phyloP scores from a whole-genome alignment of 2,113 vertebrate species.

The Mesoclemmys tuberculata region DNA sequence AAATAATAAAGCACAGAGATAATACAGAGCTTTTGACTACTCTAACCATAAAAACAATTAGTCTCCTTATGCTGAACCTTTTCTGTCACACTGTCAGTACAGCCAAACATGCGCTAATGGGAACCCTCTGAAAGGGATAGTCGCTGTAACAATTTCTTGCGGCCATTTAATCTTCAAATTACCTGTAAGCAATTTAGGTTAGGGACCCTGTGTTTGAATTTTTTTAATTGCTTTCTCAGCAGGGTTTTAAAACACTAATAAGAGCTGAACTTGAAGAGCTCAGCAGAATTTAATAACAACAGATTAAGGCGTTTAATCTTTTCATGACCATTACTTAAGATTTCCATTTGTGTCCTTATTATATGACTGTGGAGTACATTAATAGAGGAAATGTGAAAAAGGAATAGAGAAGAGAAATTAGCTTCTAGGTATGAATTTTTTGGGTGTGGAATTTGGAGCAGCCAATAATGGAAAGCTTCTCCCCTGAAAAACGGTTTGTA shows the following conservation, averaged over 20 bases:
- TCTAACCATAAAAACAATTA: background rate
- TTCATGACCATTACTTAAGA: background rate
- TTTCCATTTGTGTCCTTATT: background rate
- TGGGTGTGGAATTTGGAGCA: background rate
- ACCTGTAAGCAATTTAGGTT: background rate
- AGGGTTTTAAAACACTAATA: background rate
- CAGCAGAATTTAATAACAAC: background rate
- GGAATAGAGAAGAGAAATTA: background rate
- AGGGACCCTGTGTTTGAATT: background rate
- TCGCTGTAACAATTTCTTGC: background rate
- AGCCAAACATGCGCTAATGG: background rate
- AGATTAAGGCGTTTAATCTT: background rate
- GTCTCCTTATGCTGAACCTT: background rate
- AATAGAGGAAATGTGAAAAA: background rate
- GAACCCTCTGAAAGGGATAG: background rate
- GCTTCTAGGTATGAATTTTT: background rate
- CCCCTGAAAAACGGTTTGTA: background rate
- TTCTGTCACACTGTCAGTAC: background rate
- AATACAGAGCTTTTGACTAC: background rate
- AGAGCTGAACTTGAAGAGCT: background rate
- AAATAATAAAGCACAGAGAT: background rate
- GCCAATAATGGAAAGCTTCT: background rate
- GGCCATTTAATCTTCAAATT: background rate
- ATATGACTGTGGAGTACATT: background rate
- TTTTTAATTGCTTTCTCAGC: background rate